These are phyloP conservation scores for Caerostris darwini DNA, from an alignment of 1,140 invertebrate genomes.

Conservation along the genomic window DNA sequence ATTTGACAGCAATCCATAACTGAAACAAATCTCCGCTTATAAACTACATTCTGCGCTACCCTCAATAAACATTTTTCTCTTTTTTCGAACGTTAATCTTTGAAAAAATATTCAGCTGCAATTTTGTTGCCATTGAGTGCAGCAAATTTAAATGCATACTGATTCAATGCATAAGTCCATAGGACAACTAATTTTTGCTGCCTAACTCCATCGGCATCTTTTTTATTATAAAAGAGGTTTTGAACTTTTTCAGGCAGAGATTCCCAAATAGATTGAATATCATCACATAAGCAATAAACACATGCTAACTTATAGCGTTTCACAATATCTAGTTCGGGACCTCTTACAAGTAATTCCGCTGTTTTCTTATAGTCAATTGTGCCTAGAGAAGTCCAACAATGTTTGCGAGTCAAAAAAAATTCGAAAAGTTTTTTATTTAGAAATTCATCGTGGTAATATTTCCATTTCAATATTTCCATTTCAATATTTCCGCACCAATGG, in stretches of 20 bases:
- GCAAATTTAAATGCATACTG: conserved; percentile 55
- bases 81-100: neutral
- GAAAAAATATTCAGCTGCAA: conserved; percentile 62
- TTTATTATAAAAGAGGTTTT: neutral
- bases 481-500: neutral
- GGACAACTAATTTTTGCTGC: conserved; percentile 2
- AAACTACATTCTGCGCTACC: neutral
- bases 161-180: conserved; percentile 48
- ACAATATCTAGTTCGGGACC: conserved; percentile 28
- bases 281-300: conserved; percentile 33
- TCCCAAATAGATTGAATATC: neutral
- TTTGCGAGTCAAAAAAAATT: neutral
- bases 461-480: neutral
- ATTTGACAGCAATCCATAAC: neutral
- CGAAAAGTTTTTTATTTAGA: neutral
- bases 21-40: neutral
- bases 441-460: neutral
- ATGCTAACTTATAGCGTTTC: conserved; percentile 32
- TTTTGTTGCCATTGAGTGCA: conserved; percentile 52
- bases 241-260: neutral
- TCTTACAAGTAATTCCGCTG: conserved; percentile 45
- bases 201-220: neutral
- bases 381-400: conserved; percentile 48
- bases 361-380: conserved; percentile 49
- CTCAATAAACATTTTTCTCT: conserved; percentile 44